Percentiles rank a stretch among this genome's conserved stretches.
Evolutionary conservation across 2,113 vertebrate genomes (phyloP).

Genomic region (Cololabis saira): DNA sequence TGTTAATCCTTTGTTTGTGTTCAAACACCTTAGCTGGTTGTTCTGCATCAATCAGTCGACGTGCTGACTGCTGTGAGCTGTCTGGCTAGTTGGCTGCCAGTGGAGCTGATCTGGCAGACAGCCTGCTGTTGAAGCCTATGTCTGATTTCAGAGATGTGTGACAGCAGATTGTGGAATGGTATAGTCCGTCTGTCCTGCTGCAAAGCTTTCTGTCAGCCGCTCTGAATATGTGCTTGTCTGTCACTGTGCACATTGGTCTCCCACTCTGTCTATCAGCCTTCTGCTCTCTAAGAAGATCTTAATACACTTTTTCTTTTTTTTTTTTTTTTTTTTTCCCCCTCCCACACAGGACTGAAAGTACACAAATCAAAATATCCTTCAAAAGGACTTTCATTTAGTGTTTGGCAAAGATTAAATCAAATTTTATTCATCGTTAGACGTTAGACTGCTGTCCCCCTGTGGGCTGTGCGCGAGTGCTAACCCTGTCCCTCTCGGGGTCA

Average conservation of each 20-base stretch:
- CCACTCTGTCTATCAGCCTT: slow-evolving; percentile 11
- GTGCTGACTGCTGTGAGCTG: slow-evolving; percentile 56
- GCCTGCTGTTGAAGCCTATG: slow-evolving; percentile 49
- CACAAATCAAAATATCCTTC: too few relatives aligned
- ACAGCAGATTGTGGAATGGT: slow-evolving; percentile 36
- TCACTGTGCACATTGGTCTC: not conserved
- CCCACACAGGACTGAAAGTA: too few relatives aligned
- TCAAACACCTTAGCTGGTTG: slow-evolving; percentile 71
- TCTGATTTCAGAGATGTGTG: slow-evolving; percentile 49
- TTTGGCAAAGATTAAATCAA: too few relatives aligned
- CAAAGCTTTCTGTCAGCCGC: slow-evolving; percentile 18
- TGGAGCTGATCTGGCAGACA: slow-evolving; percentile 58
- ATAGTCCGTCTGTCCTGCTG: slow-evolving; percentile 28
- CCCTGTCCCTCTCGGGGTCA: slow-evolving; percentile 47
- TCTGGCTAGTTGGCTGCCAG: slow-evolving; percentile 49
- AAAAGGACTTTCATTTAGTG: too few relatives aligned
- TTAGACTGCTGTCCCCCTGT: slow-evolving; percentile 46
- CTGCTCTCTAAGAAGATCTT: slow-evolving; percentile 11
- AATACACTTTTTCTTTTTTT: not conserved
- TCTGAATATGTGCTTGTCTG: slow-evolving; percentile 26
- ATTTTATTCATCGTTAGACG: not conserved
- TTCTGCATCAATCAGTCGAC: slow-evolving; percentile 60
- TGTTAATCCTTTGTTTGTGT: slow-evolving; percentile 74
- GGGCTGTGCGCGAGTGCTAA: slow-evolving; percentile 17
- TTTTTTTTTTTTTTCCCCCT: not conserved